These are phyloP conservation scores for Pedetes capensis DNA, from an alignment of 2,113 vertebrate species.

Conservation along the genomic window DNA sequence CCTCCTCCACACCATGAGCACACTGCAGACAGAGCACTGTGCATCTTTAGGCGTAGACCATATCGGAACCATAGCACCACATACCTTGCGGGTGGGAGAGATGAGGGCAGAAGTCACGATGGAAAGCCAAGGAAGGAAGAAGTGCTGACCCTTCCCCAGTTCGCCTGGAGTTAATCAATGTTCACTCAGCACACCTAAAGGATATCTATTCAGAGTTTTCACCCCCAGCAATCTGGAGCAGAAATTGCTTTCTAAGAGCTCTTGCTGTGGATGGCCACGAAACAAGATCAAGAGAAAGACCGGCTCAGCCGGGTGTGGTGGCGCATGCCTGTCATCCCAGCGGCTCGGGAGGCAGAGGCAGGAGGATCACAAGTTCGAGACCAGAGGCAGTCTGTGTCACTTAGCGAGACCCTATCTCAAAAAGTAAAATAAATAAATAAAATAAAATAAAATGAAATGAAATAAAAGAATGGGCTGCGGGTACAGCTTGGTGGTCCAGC, in stretches of 20 bases:
- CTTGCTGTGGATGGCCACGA: neutral
- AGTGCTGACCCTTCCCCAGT: rapidly evolving
- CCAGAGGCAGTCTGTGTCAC: too few relatives aligned
- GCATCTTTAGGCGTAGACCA: too few relatives aligned
- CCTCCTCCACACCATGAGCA: neutral
- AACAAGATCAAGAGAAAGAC: neutral
- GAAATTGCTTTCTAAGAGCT: neutral
- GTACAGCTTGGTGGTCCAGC: too few relatives aligned
- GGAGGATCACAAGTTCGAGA: too few relatives aligned
- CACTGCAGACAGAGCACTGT: neutral
- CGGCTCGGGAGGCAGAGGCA: too few relatives aligned
- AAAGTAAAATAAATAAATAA: too few relatives aligned
- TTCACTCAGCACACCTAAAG: neutral
- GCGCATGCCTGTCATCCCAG: too few relatives aligned
- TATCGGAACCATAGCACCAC: neutral
- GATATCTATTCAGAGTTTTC: neutral
- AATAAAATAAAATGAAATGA: too few relatives aligned
- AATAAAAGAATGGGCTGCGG: too few relatives aligned
- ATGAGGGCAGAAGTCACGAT: neutral
- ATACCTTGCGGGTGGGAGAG: rapidly evolving
- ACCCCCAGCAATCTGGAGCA: neutral
- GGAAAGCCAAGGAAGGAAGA: too few relatives aligned
- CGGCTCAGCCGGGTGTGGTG: too few relatives aligned
- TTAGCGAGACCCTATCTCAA: too few relatives aligned
- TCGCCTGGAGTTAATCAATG: neutral